phyloP scores from a whole-genome alignment of 1,140 invertebrate genomes.

The Anagrus nilaparvatae region DNA sequence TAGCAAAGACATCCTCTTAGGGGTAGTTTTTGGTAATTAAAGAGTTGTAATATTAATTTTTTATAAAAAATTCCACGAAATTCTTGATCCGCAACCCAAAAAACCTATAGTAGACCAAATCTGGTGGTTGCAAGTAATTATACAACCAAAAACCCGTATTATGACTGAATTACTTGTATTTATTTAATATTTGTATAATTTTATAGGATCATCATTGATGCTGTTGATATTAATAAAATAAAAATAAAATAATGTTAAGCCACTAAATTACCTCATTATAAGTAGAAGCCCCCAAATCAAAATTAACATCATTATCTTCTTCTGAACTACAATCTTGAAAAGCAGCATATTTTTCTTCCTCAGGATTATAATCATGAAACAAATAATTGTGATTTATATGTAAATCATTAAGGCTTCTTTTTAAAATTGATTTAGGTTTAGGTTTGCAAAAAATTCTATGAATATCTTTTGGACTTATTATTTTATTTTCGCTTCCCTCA shows the following conservation, averaged over 20 bases:
- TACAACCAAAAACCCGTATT: too few species aligned
- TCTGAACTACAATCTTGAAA: background rate
- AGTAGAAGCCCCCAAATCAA: constrained; percentile 7
- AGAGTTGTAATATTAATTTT: too few species aligned
- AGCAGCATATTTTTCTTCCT: constrained; percentile 14
- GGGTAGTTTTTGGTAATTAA: too few species aligned
- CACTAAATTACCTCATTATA: constrained; percentile 18
- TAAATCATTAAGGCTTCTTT: constrained; percentile 22
- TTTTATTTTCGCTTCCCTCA: constrained; percentile 10
- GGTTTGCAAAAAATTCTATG: constrained; percentile 23
- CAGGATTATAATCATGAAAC: constrained; percentile 13
- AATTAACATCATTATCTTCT: constrained; percentile 8
- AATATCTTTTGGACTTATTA: constrained; percentile 29
- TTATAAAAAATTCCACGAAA: too few species aligned
- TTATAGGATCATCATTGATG: background rate
- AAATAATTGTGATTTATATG: constrained; percentile 6
- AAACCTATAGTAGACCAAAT: too few species aligned
- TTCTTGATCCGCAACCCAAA: too few species aligned
- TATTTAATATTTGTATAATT: background rate
- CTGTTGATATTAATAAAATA: constrained; percentile 2
- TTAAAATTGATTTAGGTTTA: constrained; percentile 33
- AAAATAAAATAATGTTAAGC: background rate
- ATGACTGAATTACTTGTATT: too few species aligned
- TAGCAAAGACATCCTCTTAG: too few species aligned
- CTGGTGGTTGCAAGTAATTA: too few species aligned